These are phyloP conservation scores for Botia kubotai DNA, from an alignment of 2,797 vertebrate species.

Conservation along the genomic window DNA sequence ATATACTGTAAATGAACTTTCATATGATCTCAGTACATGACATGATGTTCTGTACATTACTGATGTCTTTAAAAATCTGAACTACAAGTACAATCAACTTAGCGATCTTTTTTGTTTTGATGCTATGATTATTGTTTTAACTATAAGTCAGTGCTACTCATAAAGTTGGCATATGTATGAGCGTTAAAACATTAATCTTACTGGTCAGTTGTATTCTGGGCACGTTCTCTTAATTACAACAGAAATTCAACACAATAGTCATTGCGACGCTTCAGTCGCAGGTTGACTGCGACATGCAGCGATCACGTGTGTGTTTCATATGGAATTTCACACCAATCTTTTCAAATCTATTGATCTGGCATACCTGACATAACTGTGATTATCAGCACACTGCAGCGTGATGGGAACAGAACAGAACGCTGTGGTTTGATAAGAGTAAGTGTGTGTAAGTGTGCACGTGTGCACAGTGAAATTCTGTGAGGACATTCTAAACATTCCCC, in stretches of 20 bases:
- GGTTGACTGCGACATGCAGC: background rate
- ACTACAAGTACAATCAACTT: background rate
- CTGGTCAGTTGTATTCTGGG: too few relatives aligned
- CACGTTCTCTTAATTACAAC: background rate
- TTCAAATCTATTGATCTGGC: slow-evolving; percentile 44
- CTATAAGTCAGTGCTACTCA: too few relatives aligned
- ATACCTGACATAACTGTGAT: slow-evolving; percentile 34
- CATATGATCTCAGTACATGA: background rate
- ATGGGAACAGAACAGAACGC: slow-evolving; percentile 20
- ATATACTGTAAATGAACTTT: background rate
- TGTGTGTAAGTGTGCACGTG: slow-evolving; percentile 8
- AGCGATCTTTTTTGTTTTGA: background rate
- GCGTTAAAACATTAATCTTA: too few relatives aligned
- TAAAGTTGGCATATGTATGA: too few relatives aligned
- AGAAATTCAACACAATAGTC: background rate
- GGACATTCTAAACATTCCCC: slow-evolving; percentile 8
- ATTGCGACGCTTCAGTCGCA: background rate
- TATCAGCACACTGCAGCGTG: background rate
- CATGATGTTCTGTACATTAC: background rate
- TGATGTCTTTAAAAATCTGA: background rate
- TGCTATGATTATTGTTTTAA: background rate
- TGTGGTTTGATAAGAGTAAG: slow-evolving; percentile 43
- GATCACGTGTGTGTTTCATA: background rate
- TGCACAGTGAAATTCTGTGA: background rate
- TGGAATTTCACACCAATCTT: background rate